phyloP scores from a whole-genome alignment of 37 sponge, comb jelly and placozoan species.

The Chondrilla cf. caribensis region DNA sequence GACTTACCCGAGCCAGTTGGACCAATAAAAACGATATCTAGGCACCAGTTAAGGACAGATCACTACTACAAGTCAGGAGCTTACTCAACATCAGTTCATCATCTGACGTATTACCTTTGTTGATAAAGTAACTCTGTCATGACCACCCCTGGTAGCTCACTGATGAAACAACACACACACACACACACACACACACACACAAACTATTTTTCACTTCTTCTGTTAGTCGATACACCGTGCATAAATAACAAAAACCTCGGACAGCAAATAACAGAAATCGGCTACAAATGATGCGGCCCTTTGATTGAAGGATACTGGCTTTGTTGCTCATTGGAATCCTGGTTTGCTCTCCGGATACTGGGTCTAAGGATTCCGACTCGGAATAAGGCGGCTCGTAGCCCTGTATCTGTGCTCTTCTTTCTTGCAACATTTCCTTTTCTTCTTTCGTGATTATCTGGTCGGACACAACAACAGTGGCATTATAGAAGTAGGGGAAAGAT shows the following conservation, averaged over 20 bases:
- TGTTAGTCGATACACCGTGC: too few relatives aligned
- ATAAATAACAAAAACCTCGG: too few relatives aligned
- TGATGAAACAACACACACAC: neutral
- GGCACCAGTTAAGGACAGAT: neutral
- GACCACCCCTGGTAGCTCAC: too few relatives aligned
- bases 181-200: slow-evolving; percentile 16
- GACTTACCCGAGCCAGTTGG: slow-evolving; percentile 92
- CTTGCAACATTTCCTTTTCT: slow-evolving; percentile 45
- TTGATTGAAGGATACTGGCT: slow-evolving; percentile 70
- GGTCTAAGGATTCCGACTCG: slow-evolving; percentile 39
- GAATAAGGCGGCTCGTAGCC: slow-evolving; percentile 65
- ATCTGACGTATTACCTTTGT: neutral
- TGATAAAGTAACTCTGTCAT: too few relatives aligned
- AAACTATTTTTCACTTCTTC: too few relatives aligned
- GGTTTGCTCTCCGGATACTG: slow-evolving; percentile 46
- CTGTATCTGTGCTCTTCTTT: slow-evolving; percentile 41
- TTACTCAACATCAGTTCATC: neutral
- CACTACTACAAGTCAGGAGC: neutral
- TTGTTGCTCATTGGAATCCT: slow-evolving; percentile 49
- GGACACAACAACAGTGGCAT: neutral
- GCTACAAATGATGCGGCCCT: too few relatives aligned
- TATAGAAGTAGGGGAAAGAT: slow-evolving; percentile 18
- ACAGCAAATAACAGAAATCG: too few relatives aligned
- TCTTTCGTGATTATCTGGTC: slow-evolving; percentile 9
- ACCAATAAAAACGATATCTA: slow-evolving; percentile 87